phyloP scores from a whole-genome alignment of 2,113 vertebrate species.

The Callithrix jacchus region DNA sequence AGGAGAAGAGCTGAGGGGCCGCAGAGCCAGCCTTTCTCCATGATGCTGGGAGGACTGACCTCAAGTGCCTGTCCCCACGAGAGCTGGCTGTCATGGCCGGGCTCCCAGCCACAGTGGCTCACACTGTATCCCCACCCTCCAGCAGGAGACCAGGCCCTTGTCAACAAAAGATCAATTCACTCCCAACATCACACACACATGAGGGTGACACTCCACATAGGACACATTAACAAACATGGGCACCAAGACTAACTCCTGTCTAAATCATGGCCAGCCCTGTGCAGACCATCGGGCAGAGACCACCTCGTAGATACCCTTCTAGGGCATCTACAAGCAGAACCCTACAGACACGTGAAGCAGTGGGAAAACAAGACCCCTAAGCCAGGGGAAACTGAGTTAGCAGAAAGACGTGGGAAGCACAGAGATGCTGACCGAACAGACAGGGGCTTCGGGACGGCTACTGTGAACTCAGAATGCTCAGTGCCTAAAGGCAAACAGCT shows the following conservation, averaged over 20 bases:
- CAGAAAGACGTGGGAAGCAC: neutral
- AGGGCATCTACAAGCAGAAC: neutral
- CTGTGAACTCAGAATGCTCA: neutral
- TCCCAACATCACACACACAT: neutral
- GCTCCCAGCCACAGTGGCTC: neutral
- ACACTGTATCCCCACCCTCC: neutral
- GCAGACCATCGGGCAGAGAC: neutral
- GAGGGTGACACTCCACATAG: neutral
- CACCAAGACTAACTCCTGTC: neutral
- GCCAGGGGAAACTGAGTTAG: neutral
- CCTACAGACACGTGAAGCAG: neutral
- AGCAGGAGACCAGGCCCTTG: neutral
- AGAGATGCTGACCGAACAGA: neutral
- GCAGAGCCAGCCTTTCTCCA: neutral
- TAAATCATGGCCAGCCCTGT: neutral
- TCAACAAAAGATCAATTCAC: neutral
- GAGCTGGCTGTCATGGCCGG: neutral
- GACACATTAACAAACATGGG: neutral
- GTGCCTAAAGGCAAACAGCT: neutral
- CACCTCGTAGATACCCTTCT: neutral
- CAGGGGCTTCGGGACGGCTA: neutral
- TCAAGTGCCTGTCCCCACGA: neutral
- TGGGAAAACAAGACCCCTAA: neutral
- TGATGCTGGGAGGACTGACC: neutral
- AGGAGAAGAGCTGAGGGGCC: neutral